Percentiles rank a stretch among this genome's conserved stretches.
phyloP scores from a whole-genome alignment of 2,888 invertebrate genomes.

The Cephus rjabovi region DNA sequence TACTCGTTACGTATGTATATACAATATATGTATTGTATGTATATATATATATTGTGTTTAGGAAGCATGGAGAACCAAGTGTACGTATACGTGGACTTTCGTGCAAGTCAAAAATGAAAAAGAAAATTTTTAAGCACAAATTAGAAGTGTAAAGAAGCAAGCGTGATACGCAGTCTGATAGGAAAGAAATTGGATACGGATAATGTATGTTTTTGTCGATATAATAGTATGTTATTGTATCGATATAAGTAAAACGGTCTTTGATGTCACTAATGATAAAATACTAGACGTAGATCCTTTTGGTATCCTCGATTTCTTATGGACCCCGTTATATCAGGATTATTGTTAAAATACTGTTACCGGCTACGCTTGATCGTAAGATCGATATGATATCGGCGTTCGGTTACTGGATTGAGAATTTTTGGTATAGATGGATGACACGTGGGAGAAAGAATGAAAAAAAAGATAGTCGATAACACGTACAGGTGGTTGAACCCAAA shows the following conservation, averaged over 20 bases:
- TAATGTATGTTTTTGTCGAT: no score
- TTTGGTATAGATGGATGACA: neutral
- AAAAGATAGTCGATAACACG: constrained; percentile 1
- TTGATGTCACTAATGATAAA: neutral
- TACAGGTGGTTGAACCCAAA: constrained; percentile 17
- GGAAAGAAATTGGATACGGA: neutral
- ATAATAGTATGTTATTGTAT: neutral
- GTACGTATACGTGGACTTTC: no score
- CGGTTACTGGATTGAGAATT: neutral
- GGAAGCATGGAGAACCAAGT: neutral
- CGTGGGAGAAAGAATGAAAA: neutral
- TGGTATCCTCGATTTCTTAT: neutral
- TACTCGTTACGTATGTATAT: no score
- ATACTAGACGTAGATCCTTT: neutral
- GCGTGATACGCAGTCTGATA: neutral
- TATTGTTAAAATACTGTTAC: neutral
- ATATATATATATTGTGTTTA: no score
- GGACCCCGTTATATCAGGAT: neutral
- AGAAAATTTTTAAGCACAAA: neutral
- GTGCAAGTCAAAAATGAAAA: neutral
- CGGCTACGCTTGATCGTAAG: neutral
- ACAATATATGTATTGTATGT: no score
- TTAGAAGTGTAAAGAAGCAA: neutral
- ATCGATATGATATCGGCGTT: neutral
- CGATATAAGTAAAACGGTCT: neutral